phyloP scores from a whole-genome alignment of 2,113 vertebrate genomes.

The Psittacara wagleri region DNA sequence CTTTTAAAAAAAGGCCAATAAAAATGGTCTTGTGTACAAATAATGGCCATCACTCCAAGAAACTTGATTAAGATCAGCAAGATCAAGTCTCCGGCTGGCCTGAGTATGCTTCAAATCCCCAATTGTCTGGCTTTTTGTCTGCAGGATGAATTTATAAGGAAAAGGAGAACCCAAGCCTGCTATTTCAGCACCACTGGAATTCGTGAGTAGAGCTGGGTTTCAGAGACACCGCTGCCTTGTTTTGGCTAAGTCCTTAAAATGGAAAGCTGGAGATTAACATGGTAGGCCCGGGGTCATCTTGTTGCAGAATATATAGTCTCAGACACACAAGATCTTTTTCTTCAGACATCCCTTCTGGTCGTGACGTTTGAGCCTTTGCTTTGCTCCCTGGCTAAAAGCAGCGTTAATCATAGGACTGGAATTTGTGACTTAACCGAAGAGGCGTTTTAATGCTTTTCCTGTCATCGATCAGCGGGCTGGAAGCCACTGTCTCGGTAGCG shows the following conservation, averaged over 20 bases:
- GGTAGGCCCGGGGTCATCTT: constrained; percentile 43
- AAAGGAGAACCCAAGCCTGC: constrained; percentile 33
- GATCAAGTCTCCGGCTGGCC: constrained; percentile 10
- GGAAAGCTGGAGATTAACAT: constrained; percentile 27
- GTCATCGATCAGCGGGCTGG: constrained; percentile 40
- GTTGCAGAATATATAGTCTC: not conserved
- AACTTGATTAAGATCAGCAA: constrained; percentile 42
- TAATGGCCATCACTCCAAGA: not conserved
- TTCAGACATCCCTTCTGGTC: constrained; percentile 10
- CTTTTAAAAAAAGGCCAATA: not conserved
- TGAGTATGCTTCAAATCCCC: constrained; percentile 26
- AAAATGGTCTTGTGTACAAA: not conserved
- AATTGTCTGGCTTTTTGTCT: constrained; percentile 45
- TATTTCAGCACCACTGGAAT: constrained; percentile 29
- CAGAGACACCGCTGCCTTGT: constrained; percentile 8
- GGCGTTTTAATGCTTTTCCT: constrained; percentile 69
- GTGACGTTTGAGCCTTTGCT: constrained; percentile 31
- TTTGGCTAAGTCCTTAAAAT: constrained; percentile 53
- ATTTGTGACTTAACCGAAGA: constrained; percentile 63
- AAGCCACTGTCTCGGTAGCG: constrained; percentile 40
- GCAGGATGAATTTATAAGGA: constrained; percentile 42
- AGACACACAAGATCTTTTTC: constrained; percentile 27
- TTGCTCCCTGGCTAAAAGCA: constrained; percentile 49
- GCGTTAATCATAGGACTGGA: constrained; percentile 59
- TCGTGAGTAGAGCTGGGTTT: constrained; percentile 24